Evolutionary conservation across 2,888 invertebrate species (phyloP), one percentile per base, ranked within the genome.

Genomic region (Ophion slaviceki): DNA sequence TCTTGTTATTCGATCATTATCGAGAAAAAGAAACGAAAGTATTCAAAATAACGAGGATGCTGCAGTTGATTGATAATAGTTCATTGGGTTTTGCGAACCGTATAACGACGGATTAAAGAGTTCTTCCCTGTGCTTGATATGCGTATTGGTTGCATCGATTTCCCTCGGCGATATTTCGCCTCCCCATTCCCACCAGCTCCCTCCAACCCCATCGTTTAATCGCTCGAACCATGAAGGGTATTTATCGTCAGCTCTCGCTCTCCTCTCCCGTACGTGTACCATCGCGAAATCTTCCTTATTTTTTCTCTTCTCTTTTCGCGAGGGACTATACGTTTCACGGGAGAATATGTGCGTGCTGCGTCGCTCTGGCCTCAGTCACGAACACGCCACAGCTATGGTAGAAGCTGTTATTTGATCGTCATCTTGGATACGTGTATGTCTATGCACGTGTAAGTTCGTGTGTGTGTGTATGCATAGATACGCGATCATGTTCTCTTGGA

Each of bases 371-470:
- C 79, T 67, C 68, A 88, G 89, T 90, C 91, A 92, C 92, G 92
- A 91, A 91, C 88, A 87, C 80, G 80, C 79, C 66, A 67, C 6
- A 59, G 80, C 62, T 64, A 28, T 53, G 79, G 70, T 80, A 87
- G 89, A 90, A 90, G 90, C 92, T 92, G 91, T 92, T 92, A 93
- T 92, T 93, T 91, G 86, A 90, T 89, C 89, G 89, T 85, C 88
- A 85, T 85, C 89, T 88, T 91, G 89, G 86, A 71, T 40, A 74
- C 79, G 28, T 36, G 87, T 87, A 86, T 20, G n/a, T 20, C 4
- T 62, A 10, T 28, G 28, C n/a, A 5, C 10, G 24, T 32, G 17
- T 59, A 7, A 8, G 40, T 59, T 40, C 61, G 40, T 86, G 87
- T 66, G 17, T 11, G 32, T 20, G 47, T 70, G n/a, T 45, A 28